Conservation (phyloP, 2,797 vertebrate species). For the Sciaenops ocellatus region DNA sequence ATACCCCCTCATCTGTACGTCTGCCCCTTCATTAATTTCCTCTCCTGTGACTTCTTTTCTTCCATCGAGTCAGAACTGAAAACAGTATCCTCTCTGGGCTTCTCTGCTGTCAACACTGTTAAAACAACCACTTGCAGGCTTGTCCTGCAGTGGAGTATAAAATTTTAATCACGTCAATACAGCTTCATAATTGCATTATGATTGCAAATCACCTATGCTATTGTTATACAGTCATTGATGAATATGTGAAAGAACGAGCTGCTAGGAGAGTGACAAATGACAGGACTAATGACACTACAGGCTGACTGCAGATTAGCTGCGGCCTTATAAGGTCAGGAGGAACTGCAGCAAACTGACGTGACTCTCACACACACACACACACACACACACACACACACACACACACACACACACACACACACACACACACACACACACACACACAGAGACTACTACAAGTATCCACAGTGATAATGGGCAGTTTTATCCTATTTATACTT, state of each 20-base stretch:
- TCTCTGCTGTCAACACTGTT: conserved; percentile 32
- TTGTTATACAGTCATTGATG: conserved; percentile 58
- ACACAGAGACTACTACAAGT: not conserved
- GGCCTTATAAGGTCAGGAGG: conserved; percentile 59
- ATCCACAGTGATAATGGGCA: conserved; percentile 16
- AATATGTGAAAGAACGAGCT: conserved; percentile 45
- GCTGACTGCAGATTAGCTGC: conserved; percentile 62
- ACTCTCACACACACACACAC: conserved; percentile 9
- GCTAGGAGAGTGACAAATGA: conserved; percentile 65
- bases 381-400: conserved; percentile 1
- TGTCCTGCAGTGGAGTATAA: conserved; percentile 44
- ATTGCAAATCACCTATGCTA: conserved; percentile 57
- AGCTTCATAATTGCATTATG: conserved; percentile 59
- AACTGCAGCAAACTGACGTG: conserved; percentile 54
- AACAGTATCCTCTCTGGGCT: conserved; percentile 9
- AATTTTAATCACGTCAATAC: conserved; percentile 52
- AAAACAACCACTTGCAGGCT: conserved; percentile 41
- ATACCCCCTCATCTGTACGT: conserved; percentile 29
- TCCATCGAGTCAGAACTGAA: conserved; percentile 15
- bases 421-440: conserved; percentile 8
- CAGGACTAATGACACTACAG: conserved; percentile 55
- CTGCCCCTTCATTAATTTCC: conserved; percentile 38
- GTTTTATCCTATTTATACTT: conserved; percentile 23
- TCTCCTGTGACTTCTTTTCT: conserved; percentile 25
- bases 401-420: not conserved